Evolutionary conservation across 2,797 vertebrate genomes (phyloP), one percentile per base, ranked within the genome.

Genomic region (Silurus lanzhouensis): DNA sequence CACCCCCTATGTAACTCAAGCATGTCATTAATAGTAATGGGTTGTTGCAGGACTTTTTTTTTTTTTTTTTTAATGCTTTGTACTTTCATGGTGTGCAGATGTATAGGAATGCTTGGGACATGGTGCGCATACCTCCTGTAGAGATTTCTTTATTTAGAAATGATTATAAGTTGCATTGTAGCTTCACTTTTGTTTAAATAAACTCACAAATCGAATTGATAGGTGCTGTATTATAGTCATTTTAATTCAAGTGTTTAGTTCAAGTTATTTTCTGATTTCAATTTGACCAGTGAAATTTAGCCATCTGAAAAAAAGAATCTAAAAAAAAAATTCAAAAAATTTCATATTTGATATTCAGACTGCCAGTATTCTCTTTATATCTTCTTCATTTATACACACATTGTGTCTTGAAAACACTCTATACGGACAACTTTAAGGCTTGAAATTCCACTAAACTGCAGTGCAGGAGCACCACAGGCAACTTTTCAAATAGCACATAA

Each of bases 11-110:
- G 80, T 70, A 70, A 82, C 66, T 38, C n/a, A 77, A 68, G 71
- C 80, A 52, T 83, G 19, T 78, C 81, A 86, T 83, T 83, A 86
- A 71, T 27, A 61, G 63, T 82, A 85, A 81, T 82, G 71, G 70
- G 58, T 81, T 60, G 19, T 66, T 76, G n/a, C 63, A 58, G 38
- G 64, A 61, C 6, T 52, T 52, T 52, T 52, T 52, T 52, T 7
- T 52, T 10, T 52, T 52, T 52, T 10, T 52, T 7, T 52, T 52
- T 10, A 76, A 79, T 25, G 38, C 27, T 75, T 48, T 74, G 15
- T 66, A 13, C 46, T 74, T 78, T 71, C 80, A 60, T 83, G 81
- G 63, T 31, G 81, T 86, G 74, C 80, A 85, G 80, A 86, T 70
- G 64, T 77, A 74, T 52, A 48, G 63, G 25, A 61, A 64, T 38